Conservation (phyloP, 2,113 vertebrate species). For the Cyprinodon tularosa region DNA sequence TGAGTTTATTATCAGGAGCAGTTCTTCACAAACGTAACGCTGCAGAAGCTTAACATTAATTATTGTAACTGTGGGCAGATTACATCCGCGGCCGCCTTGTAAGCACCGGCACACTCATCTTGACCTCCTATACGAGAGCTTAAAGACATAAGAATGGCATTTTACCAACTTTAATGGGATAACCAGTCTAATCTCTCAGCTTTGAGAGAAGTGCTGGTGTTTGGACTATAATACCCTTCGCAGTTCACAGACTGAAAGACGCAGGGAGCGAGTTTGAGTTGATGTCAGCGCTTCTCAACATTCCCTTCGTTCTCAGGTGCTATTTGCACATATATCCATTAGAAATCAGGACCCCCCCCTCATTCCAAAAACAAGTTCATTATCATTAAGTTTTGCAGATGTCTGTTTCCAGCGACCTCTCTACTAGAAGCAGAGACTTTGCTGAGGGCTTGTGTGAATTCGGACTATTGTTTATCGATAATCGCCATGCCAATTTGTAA, state of each 20-base stretch:
- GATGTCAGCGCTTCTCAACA: slow-evolving; percentile 21
- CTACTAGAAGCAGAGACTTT: slow-evolving; percentile 11
- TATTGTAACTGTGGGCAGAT: slow-evolving; percentile 99
- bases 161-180: slow-evolving; percentile 99
- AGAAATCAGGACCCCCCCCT: background rate
- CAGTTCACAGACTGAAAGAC: slow-evolving; percentile 76
- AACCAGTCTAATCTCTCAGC: slow-evolving; percentile 99
- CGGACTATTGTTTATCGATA: slow-evolving; percentile 47
- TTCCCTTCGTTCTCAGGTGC: slow-evolving; percentile 52
- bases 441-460: slow-evolving; percentile 23
- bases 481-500: slow-evolving; percentile 45
- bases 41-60: slow-evolving; percentile 99
- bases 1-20: slow-evolving; percentile 97
- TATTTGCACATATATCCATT: background rate
- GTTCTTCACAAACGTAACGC: slow-evolving; percentile 99
- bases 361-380: background rate
- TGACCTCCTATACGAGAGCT: slow-evolving; percentile 99
- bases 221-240: slow-evolving; percentile 96
- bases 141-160: slow-evolving; percentile 99
- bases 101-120: slow-evolving; percentile 98
- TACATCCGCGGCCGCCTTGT: slow-evolving; percentile 98
- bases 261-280: slow-evolving; percentile 64
- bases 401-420: background rate
- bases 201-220: slow-evolving; percentile 94
- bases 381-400: slow-evolving; percentile 13